Conservation (phyloP, 2,797 vertebrate species). For the Spinus pinus region DNA sequence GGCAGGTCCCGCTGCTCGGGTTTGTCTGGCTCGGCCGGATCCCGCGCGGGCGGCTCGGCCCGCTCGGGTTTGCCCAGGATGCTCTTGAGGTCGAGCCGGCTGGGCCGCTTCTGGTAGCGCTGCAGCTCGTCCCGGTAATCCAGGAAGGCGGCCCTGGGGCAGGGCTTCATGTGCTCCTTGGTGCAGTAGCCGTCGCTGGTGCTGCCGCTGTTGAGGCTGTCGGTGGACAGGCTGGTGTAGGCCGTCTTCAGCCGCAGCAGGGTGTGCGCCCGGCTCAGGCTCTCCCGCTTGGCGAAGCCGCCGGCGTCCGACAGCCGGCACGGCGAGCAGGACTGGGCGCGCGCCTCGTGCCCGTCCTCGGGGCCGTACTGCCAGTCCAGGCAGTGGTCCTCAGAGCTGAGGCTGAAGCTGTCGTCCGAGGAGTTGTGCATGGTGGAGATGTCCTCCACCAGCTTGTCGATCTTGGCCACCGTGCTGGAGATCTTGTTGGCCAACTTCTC, state of each 20-base stretch:
- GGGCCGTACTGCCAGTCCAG: conserved; percentile 88
- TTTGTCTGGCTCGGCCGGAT: conserved; percentile 70
- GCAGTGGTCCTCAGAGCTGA: conserved; percentile 94
- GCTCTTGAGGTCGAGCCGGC: conserved; percentile 88
- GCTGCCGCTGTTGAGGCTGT: conserved; percentile 94
- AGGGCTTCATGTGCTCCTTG: conserved; percentile 85
- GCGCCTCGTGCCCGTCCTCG: conserved; percentile 85
- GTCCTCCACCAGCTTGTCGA: conserved; percentile 95
- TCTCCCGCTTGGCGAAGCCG: conserved; percentile 80
- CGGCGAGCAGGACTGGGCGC: conserved; percentile 90
- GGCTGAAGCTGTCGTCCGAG: conserved; percentile 96
- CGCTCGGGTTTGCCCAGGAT: conserved; percentile 72
- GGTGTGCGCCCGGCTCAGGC: conserved; percentile 81
- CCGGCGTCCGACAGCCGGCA: conserved; percentile 84
- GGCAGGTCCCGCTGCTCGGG: conserved; percentile 60
- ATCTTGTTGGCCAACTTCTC: conserved; percentile 92
- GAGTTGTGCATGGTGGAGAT: conserved; percentile 94
- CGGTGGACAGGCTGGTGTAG: conserved; percentile 89
- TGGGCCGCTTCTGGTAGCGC: conserved; percentile 83
- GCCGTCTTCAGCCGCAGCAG: conserved; percentile 87
- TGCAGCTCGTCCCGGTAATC: conserved; percentile 65
- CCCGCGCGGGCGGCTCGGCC: conserved; percentile 57
- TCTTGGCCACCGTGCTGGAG: conserved; percentile 91
- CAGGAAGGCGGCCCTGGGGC: conserved; percentile 72
- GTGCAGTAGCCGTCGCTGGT: conserved; percentile 91